A percentile compares a stretch with the other conserved stretches of the same genome.
These are phyloP conservation scores for Candoia aspera DNA, from an alignment of 2,113 vertebrate species.

Conservation along the genomic window DNA sequence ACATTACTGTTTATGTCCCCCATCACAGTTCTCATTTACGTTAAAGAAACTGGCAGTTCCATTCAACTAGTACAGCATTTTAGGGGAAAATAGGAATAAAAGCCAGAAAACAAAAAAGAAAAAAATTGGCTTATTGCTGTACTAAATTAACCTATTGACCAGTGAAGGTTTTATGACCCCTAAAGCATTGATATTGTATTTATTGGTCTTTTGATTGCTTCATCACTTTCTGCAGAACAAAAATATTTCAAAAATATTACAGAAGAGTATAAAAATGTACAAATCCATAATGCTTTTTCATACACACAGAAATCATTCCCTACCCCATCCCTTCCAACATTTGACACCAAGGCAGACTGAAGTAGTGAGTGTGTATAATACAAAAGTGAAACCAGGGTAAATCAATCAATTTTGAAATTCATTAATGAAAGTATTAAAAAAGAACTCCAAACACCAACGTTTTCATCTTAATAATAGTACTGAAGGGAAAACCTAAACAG, in stretches of 20 bases:
- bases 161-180: slow-evolving; percentile 70
- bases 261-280: slow-evolving; percentile 78
- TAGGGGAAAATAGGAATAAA: slow-evolving; percentile 33
- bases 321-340: slow-evolving; percentile 53
- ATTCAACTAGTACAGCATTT: slow-evolving; percentile 73
- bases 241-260: slow-evolving; percentile 78
- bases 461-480: slow-evolving; percentile 34
- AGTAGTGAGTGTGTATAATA: slow-evolving; percentile 75
- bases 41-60: slow-evolving; percentile 82
- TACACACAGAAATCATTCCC: slow-evolving; percentile 72
- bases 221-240: slow-evolving; percentile 78
- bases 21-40: slow-evolving; percentile 69
- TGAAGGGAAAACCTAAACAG: slow-evolving; percentile 28
- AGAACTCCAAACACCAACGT: slow-evolving; percentile 53
- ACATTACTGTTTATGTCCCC: slow-evolving; percentile 66
- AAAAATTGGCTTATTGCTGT: slow-evolving; percentile 76
- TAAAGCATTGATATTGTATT: slow-evolving; percentile 67
- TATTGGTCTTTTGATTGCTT: slow-evolving; percentile 77
- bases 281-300: slow-evolving; percentile 77
- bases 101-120: slow-evolving; percentile 25
- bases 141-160: slow-evolving; percentile 73
- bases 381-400: slow-evolving; percentile 66
- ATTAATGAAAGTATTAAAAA: slow-evolving; percentile 62
- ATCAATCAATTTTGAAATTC: slow-evolving; percentile 40
- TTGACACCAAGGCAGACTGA: slow-evolving; percentile 74